Conservation (phyloP, 2,797 vertebrate genomes). For the Apodemus agrarius region DNA sequence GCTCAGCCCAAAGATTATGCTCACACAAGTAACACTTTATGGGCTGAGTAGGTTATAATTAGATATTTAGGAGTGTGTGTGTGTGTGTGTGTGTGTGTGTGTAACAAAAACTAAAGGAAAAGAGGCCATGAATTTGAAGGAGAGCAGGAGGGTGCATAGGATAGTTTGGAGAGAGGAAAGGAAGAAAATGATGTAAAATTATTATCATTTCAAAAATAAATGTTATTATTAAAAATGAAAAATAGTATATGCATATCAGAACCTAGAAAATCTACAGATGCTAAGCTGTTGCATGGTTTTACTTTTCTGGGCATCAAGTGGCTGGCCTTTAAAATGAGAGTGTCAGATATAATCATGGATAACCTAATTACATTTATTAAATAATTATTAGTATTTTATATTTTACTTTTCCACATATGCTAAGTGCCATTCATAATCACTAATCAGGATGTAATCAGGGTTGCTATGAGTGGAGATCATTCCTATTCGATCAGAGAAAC, state of each 20-base stretch:
- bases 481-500: constrained; percentile 51
- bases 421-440: constrained; percentile 65
- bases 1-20: not conserved
- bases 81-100: not conserved
- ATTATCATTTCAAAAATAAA: not conserved
- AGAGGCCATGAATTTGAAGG: not conserved
- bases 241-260: not conserved
- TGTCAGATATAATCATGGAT: constrained; percentile 17
- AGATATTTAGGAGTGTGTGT: not conserved
- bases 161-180: not conserved
- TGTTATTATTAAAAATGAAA: not conserved
- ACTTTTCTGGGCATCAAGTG: not conserved
- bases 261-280: not conserved
- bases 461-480: not conserved
- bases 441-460: constrained; percentile 66
- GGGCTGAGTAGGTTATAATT: not conserved
- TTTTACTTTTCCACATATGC: constrained; percentile 34
- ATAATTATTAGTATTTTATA: constrained; percentile 62
- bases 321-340: not conserved
- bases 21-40: not conserved
- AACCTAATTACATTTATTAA: constrained; percentile 67
- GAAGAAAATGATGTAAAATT: not conserved
- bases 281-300: not conserved
- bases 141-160: not conserved
- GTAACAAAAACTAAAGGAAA: not conserved